phyloP scores from a whole-genome alignment of 2,888 invertebrate species.

The Digitonthophagus gazella region DNA sequence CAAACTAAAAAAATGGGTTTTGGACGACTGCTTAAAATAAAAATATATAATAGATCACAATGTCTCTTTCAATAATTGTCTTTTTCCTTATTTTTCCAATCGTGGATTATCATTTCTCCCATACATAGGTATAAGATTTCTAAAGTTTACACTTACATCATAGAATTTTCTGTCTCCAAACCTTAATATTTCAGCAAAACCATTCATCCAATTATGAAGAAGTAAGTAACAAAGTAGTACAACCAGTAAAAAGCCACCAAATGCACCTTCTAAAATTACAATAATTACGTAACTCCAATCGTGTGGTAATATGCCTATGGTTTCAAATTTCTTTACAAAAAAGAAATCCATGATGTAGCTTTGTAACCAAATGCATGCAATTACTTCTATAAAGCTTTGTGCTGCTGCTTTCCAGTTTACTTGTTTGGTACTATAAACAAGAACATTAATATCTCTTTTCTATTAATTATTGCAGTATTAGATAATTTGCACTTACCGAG shows the following conservation, averaged over 20 bases:
- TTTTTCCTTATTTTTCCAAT: no score
- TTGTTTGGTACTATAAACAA: not conserved
- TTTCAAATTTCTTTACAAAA: slow-evolving; percentile 67
- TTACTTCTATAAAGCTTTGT: slow-evolving; percentile 68
- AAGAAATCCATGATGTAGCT: slow-evolving; percentile 80
- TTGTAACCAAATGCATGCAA: slow-evolving; percentile 75
- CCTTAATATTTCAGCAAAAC: slow-evolving; percentile 81
- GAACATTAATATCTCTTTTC: slow-evolving; percentile 71
- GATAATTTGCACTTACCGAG: slow-evolving; percentile 45
- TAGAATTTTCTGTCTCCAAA: slow-evolving; percentile 87
- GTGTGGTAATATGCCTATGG: slow-evolving; percentile 55
- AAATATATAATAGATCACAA: slow-evolving; percentile 26
- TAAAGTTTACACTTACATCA: slow-evolving; percentile 54
- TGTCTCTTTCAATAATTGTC: no score
- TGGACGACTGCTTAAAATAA: no score
- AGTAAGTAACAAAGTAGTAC: slow-evolving; percentile 71
- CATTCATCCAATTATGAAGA: slow-evolving; percentile 89
- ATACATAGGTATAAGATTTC: no score
- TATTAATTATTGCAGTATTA: slow-evolving; percentile 70
- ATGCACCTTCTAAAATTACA: slow-evolving; percentile 68
- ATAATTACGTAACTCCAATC: slow-evolving; percentile 56
- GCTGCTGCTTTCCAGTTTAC: not conserved
- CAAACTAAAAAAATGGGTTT: no score
- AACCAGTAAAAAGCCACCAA: slow-evolving; percentile 68
- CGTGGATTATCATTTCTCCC: no score